Percentiles rank a stretch among this genome's conserved stretches.
These are phyloP conservation scores for Urocolius indicus DNA, from an alignment of 2,113 vertebrate genomes.

Conservation along the genomic window DNA sequence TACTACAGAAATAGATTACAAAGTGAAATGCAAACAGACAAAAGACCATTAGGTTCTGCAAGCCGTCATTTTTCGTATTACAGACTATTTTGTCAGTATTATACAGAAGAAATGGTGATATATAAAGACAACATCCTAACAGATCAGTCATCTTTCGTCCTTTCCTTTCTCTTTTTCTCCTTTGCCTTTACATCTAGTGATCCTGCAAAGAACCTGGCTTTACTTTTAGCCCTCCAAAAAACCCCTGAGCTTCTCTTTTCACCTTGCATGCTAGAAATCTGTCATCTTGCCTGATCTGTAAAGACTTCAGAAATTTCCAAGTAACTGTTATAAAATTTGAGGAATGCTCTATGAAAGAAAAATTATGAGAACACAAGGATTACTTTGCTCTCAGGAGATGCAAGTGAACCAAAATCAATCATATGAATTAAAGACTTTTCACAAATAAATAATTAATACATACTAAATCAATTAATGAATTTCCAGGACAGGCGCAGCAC, in stretches of 20 bases:
- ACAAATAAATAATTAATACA: slow-evolving; percentile 85
- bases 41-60: slow-evolving; percentile 32
- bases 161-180: background rate
- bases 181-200: slow-evolving; percentile 16
- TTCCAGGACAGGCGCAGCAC: slow-evolving; percentile 41
- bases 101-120: background rate
- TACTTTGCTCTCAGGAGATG: slow-evolving; percentile 54
- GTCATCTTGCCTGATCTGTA: slow-evolving; percentile 51
- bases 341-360: slow-evolving; percentile 40
- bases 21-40: slow-evolving; percentile 39
- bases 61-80: slow-evolving; percentile 63
- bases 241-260: slow-evolving; percentile 26
- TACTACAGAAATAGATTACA: background rate
- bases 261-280: slow-evolving; percentile 6
- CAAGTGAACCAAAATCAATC: slow-evolving; percentile 76
- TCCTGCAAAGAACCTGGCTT: slow-evolving; percentile 41
- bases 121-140: slow-evolving; percentile 20
- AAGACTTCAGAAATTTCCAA: slow-evolving; percentile 45
- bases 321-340: slow-evolving; percentile 11
- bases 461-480: slow-evolving; percentile 79
- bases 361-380: slow-evolving; percentile 58
- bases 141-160: background rate
- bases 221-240: slow-evolving; percentile 37
- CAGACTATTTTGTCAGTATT: slow-evolving; percentile 42
- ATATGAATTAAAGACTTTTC: slow-evolving; percentile 78